Evolutionary conservation across 2,888 invertebrate genomes (phyloP).

Genomic region (Monoplex corrugatus): DNA sequence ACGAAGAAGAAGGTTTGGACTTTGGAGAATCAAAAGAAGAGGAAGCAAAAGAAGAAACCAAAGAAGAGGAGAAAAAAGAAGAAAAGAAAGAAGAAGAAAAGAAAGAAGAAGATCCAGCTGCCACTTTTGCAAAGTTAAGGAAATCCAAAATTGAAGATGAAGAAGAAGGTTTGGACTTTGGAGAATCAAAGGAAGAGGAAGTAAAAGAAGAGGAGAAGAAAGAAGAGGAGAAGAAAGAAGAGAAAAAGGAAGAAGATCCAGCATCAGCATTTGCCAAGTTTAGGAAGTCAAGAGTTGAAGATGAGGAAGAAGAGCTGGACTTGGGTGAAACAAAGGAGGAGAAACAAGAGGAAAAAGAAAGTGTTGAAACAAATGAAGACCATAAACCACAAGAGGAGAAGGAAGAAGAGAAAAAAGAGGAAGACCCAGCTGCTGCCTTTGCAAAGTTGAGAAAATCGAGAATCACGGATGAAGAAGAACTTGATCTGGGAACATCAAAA

Average conservation of each 20-base stretch:
- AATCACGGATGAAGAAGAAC: neutral
- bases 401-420: slow-evolving; percentile 28
- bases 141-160: slow-evolving; percentile 50
- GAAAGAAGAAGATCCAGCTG: slow-evolving; percentile 48
- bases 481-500: slow-evolving; percentile 26
- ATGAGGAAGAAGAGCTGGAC: slow-evolving; percentile 8
- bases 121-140: slow-evolving; percentile 38
- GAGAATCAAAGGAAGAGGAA: slow-evolving; percentile 3
- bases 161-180: neutral
- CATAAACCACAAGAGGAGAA: neutral
- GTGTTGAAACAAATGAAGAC: slow-evolving; percentile 18
- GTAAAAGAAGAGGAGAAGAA: slow-evolving; percentile 23
- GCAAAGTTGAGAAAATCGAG: slow-evolving; percentile 2
- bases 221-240: slow-evolving; percentile 9
- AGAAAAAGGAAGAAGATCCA: neutral
- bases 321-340: slow-evolving; percentile 1
- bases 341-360: neutral
- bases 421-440: neutral
- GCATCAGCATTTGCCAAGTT: neutral
- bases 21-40: slow-evolving; percentile 35
- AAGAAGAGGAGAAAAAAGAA: slow-evolving; percentile 39
- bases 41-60: slow-evolving; percentile 9
- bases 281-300: neutral
- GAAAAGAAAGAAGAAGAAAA: slow-evolving; percentile 32
- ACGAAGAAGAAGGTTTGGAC: slow-evolving; percentile 42